These are phyloP conservation scores for Epinephelus fuscoguttatus DNA, from an alignment of 2,113 vertebrate species.

Conservation along the genomic window DNA sequence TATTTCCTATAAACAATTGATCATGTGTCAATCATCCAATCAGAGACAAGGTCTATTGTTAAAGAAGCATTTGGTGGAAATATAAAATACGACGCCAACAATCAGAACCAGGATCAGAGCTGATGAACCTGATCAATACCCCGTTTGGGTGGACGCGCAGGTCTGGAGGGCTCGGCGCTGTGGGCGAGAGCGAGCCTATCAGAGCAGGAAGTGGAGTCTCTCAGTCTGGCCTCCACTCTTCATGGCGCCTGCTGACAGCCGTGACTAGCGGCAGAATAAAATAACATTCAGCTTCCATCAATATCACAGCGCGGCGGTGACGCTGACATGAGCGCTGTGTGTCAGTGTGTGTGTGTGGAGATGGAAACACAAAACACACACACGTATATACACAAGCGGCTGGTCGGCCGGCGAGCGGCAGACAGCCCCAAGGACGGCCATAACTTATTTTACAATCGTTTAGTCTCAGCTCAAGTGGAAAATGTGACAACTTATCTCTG, in stretches of 20 bases:
- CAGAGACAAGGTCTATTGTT: too few species aligned
- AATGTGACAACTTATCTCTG: constrained; percentile 99
- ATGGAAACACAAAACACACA: not conserved
- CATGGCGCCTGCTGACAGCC: constrained; percentile 88
- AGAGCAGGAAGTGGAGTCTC: constrained; percentile 3
- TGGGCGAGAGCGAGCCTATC: too few species aligned
- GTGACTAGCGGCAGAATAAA: constrained; percentile 97
- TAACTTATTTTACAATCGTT: constrained; percentile 99
- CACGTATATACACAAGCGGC: constrained; percentile 54
- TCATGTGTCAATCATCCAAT: too few species aligned
- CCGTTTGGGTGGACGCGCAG: not conserved
- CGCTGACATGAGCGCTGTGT: constrained; percentile 82
- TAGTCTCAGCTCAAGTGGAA: constrained; percentile 99
- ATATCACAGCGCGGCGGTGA: constrained; percentile 88
- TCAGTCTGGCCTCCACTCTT: constrained; percentile 47
- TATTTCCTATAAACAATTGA: too few species aligned
- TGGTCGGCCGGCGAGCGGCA: constrained; percentile 63
- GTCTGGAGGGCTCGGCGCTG: too few species aligned
- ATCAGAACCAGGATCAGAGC: not conserved
- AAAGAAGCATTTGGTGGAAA: too few species aligned
- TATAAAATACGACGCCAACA: too few species aligned
- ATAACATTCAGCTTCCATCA: constrained; percentile 98
- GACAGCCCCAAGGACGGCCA: constrained; percentile 98
- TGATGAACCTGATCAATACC: not conserved
- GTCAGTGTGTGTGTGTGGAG: constrained; percentile 6